Percentiles rank a stretch among this genome's conserved stretches.
Evolutionary conservation across 2,888 invertebrate genomes (phyloP).

Genomic region (Torymus aiolomorphi): DNA sequence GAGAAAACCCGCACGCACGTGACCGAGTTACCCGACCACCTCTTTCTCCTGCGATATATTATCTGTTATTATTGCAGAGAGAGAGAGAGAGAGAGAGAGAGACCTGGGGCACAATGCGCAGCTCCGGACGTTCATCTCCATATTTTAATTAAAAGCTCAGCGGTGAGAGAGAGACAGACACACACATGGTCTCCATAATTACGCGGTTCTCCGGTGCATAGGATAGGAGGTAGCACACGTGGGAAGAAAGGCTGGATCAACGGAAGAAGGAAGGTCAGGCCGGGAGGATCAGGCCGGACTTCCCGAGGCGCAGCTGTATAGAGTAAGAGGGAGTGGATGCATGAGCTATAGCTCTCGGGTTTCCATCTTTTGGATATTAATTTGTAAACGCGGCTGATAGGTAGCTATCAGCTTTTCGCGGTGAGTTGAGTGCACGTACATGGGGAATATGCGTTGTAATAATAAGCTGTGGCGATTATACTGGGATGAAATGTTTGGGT

Average conservation of each 20-base stretch:
- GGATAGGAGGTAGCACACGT: no score
- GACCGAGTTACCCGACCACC: not conserved
- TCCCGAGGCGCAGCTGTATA: no score
- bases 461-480: no score
- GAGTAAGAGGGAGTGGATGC: not conserved
- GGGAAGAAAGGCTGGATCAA: no score
- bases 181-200: slow-evolving; percentile 7
- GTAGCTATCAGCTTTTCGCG: no score
- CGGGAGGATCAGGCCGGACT: no score
- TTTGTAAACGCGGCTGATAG: not conserved
- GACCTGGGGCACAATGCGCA: not conserved
- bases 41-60: slow-evolving; percentile 66
- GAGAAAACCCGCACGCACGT: not conserved
- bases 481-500: no score
- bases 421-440: no score
- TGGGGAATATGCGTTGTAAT: no score
- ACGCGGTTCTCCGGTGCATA: slow-evolving; percentile 13
- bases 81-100: slow-evolving; percentile 50
- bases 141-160: slow-evolving; percentile 73
- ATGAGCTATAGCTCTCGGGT: not conserved
- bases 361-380: slow-evolving; percentile 1
- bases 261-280: no score
- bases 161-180: no score
- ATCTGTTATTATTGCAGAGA: slow-evolving; percentile 71
- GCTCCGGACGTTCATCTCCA: slow-evolving; percentile 68